Conservation (phyloP, 2,888 invertebrate species). For the Nephrotoma flavescens region DNA sequence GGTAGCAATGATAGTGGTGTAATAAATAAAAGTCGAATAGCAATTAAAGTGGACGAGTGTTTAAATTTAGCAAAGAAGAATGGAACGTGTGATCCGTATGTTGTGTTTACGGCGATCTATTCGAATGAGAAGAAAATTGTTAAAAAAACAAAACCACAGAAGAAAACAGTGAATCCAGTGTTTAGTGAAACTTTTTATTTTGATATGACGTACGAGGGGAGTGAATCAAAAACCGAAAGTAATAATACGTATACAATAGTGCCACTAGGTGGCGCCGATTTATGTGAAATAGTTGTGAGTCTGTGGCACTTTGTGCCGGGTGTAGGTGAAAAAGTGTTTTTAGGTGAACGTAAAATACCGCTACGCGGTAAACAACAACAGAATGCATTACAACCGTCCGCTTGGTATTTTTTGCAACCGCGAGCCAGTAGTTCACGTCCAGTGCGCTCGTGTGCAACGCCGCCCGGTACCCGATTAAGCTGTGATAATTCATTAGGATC, state of each 20-base stretch:
- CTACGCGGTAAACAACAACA: constrained; percentile 52
- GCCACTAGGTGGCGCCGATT: constrained; percentile 47
- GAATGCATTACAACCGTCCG: constrained; percentile 43
- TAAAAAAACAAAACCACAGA: constrained; percentile 70
- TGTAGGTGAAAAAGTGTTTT: constrained; percentile 65
- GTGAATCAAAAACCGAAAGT: constrained; percentile 32
- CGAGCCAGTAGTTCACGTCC: constrained; percentile 46
- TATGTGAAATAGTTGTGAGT: constrained; percentile 66
- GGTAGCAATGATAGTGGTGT: constrained; percentile 14
- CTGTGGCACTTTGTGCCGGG: constrained; percentile 76
- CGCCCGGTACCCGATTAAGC: constrained; percentile 53
- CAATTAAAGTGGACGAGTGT: constrained; percentile 65
- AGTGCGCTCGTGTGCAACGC: constrained; percentile 49
- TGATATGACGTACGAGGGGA: constrained; percentile 41
- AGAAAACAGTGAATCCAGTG: constrained; percentile 80
- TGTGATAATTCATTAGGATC: constrained; percentile 58
- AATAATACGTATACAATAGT: constrained; percentile 40
- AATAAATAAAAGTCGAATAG: constrained; percentile 27
- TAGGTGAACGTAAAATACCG: constrained; percentile 75
- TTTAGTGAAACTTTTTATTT: constrained; percentile 81
- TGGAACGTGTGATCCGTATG: constrained; percentile 84
- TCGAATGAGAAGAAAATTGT: constrained; percentile 66
- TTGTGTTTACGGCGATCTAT: constrained; percentile 63
- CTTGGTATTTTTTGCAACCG: constrained; percentile 66
- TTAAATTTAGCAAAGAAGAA: constrained; percentile 77